Evolutionary conservation across 1,140 invertebrate genomes (phyloP), one percentile per base, ranked within the genome.

Genomic region (Planococcus citri): DNA sequence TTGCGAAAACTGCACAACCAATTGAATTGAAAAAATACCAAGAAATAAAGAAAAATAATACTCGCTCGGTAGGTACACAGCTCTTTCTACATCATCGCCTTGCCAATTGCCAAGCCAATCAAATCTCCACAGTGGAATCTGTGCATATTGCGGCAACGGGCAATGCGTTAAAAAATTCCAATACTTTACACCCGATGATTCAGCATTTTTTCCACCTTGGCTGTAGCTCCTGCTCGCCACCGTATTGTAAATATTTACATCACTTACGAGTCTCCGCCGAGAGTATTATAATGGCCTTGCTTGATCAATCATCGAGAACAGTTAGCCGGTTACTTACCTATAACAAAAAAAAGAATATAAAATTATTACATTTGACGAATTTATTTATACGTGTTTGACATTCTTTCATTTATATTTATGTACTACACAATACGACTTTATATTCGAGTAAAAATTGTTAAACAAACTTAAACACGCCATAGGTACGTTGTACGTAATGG

Each of bases 281-380:
- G n/a, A n/a, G n/a, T n/a, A n/a, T n/a, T 17, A 17, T n/a, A 20
- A 51, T 17, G 17, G 41, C 41, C 33, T 14, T 20, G 41, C 41
- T 51, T 51, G 41, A 51, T 51, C 41, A 51, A 51, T 51, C 41
- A 51, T n/a, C 41, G 17, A 51, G 41, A 51, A 51, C 41, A 51
- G 41, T 51, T 51, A 51, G n/a, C 10, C 6, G 41, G 41, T 20
- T 51, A 51, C 41, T 51, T 51, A 51, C 41, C 41, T 51, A 20
- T 51, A 51, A 51, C 41, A 51, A 51, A 51, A 51, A 51, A 17
- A 51, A 51, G 3, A 17, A 51, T n/a, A n/a, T n/a, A n/a, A n/a
- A 51, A 51, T 9, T 9, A 51, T 51, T 51, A 51, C 41, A 51
- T 33, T 33, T 3, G 41, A 51, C n/a, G 41, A 51, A 51, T 51